A percentile compares a stretch with the other conserved stretches of the same genome.
These are phyloP conservation scores for Urocitellus parryii DNA, from an alignment of 2,113 vertebrate genomes.

Conservation along the genomic window DNA sequence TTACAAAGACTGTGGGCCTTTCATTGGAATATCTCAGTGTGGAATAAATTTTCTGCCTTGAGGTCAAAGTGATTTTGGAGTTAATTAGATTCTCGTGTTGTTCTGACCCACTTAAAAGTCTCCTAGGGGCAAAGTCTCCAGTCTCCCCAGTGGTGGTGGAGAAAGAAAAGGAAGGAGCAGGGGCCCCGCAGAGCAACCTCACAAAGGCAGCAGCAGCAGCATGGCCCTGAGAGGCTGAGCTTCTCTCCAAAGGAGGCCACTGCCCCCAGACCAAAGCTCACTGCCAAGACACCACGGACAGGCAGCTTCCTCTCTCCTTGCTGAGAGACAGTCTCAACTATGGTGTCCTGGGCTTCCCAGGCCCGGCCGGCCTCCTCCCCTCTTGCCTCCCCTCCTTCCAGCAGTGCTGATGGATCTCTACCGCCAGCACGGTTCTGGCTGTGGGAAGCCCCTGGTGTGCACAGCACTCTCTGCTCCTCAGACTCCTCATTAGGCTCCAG, in stretches of 20 bases:
- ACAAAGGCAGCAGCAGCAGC: neutral
- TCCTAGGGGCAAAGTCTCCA: neutral
- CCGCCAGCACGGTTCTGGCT: no score
- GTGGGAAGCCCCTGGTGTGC: accelerated
- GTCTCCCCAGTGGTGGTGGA: neutral
- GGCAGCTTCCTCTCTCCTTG: neutral
- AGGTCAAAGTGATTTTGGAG: conserved; percentile 67
- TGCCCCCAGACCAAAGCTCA: neutral
- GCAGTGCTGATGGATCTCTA: no score
- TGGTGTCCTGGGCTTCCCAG: accelerated
- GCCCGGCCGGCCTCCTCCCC: neutral
- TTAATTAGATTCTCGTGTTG: conserved; percentile 68
- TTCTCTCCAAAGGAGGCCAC: neutral
- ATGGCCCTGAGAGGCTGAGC: accelerated
- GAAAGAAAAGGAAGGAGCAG: neutral
- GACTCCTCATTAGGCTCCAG: neutral
- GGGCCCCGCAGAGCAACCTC: accelerated
- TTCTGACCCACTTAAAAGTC: conserved; percentile 68
- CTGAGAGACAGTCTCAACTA: accelerated
- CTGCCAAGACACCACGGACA: accelerated
- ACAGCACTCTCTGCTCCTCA: neutral
- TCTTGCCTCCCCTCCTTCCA: neutral
- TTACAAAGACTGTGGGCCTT: conserved; percentile 51
- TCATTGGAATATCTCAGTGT: neutral
- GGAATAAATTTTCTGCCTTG: conserved; percentile 62